Conservation (phyloP, 2,888 invertebrate genomes). For the Drosophila borborema region DNA sequence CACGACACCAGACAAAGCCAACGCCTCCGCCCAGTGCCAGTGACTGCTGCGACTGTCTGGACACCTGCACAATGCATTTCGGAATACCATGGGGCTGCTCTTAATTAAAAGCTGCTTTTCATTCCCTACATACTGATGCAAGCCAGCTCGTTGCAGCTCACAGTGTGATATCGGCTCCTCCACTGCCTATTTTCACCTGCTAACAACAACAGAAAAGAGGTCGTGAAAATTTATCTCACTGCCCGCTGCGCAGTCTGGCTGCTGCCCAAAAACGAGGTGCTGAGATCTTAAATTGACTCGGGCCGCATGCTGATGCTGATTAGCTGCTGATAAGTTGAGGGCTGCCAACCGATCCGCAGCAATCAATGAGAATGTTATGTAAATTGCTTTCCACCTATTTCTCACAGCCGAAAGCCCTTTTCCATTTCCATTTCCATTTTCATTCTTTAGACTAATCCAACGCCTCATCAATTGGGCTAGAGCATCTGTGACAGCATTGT, state of each 20-base stretch:
- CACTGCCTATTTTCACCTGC: conserved; percentile 33
- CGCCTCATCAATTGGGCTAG: conserved; percentile 37
- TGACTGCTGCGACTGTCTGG: conserved; percentile 27
- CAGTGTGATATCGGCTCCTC: conserved; percentile 55
- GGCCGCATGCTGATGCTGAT: conserved; percentile 72
- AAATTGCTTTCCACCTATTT: conserved; percentile 48
- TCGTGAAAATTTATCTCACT: conserved; percentile 59
- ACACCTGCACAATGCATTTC: conserved; percentile 60
- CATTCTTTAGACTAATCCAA: conserved; percentile 48
- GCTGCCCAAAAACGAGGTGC: conserved; percentile 72
- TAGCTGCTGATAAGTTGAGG: conserved; percentile 73
- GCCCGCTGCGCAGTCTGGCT: conserved; percentile 46
- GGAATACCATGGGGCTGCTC: conserved; percentile 44
- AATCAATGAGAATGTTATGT: conserved; percentile 72
- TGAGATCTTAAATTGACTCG: conserved; percentile 72
- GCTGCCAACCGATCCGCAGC: conserved; percentile 53
- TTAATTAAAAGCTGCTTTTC: conserved; percentile 79
- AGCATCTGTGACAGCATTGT: conserved; percentile 67
- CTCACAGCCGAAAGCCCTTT: conserved; percentile 12
- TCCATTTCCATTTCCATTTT: conserved; percentile 6
- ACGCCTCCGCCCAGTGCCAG: conserved; percentile 21
- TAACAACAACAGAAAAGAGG: conserved; percentile 43
- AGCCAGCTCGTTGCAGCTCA: conserved; percentile 38
- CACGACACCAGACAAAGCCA: conserved; percentile 50
- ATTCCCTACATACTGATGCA: conserved; percentile 33